phyloP scores from a whole-genome alignment of 2,113 vertebrate species.

The Hippocampus comes region DNA sequence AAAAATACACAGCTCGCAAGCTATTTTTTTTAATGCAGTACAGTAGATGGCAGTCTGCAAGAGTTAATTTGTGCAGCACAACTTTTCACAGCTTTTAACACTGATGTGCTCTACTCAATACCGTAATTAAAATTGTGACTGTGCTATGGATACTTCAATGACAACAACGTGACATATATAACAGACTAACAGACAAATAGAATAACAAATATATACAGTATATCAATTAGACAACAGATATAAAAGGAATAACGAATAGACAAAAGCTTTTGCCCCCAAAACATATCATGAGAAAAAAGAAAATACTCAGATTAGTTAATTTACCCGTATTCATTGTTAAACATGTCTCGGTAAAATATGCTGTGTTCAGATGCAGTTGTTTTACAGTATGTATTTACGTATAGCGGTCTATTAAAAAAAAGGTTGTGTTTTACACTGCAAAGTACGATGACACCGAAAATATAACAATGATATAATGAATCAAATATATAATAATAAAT shows the following conservation, averaged over 20 bases:
- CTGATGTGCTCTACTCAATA: not conserved
- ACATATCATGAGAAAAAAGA: no score
- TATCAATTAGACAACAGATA: no score
- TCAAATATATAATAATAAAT: no score
- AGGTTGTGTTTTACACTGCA: not conserved
- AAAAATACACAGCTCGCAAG: not conserved
- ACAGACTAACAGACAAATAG: not conserved
- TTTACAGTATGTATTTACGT: no score
- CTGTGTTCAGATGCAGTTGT: not conserved
- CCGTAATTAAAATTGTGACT: not conserved
- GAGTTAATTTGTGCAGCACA: not conserved
- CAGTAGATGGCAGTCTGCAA: not conserved
- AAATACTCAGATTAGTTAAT: no score
- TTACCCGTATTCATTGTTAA: no score
- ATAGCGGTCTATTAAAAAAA: no score
- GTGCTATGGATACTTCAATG: not conserved
- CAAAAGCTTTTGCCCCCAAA: no score
- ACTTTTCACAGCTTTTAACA: not conserved
- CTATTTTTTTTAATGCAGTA: not conserved
- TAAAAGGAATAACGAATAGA: no score
- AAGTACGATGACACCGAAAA: not conserved
- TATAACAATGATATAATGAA: no score
- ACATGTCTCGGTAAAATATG: not conserved
- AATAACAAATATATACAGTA: no score
- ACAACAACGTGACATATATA: not conserved